Base-by-base conservation (phyloP, 2,797 vertebrate species). In the Eptatretus atami region DNA sequence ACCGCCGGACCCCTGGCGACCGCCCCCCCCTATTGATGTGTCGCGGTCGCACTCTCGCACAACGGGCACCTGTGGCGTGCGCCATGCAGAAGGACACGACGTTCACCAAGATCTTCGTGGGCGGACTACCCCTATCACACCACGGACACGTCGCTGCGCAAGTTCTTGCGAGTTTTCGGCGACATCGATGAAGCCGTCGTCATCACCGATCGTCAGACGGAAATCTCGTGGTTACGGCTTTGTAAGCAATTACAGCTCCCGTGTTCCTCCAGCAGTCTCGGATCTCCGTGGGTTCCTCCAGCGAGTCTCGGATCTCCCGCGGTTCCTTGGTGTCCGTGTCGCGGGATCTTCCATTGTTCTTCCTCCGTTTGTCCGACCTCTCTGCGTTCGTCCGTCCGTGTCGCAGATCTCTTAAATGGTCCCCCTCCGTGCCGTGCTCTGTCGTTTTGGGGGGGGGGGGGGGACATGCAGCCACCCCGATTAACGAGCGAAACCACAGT, bases 161-260 rank as follows among this genome's bases (percentile, higher is more conserved):
- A 87, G 69, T 88, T 90, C 73, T 94, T 94, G n/a, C 73, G 84
- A 93, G 78, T 78, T 66, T 93, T 83, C 65, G 85, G 86, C 66
- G 86, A 92, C 72, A 88, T 94, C 68, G 86, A 93, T 69, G 86
- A 94, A 73, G 86, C 85, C 11, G 87, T 94, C 70, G 87, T 93
- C 70, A 94, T 93, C 69, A 93, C 86, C 63, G 86, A 93, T 80
- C 74, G 87, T 57, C 87, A 93, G 81, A 93, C 85, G 10, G 53
- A 94, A 93, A 67, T 92, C 86, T 69, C 72, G 87, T 65, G 86
- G 86, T 70, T 93, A 93, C 67, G 86, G 87, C 72, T 94, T 94
- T 71, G 86, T 93, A 76, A 92, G 87, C 88, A 72, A 15, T 6
- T 3, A 13, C 6, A 53, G 9, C 52, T 4, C 15, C 1, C 10